Evolutionary conservation across 2,113 vertebrate species (phyloP), one percentile per base, ranked within the genome.

Genomic region (Callithrix jacchus): DNA sequence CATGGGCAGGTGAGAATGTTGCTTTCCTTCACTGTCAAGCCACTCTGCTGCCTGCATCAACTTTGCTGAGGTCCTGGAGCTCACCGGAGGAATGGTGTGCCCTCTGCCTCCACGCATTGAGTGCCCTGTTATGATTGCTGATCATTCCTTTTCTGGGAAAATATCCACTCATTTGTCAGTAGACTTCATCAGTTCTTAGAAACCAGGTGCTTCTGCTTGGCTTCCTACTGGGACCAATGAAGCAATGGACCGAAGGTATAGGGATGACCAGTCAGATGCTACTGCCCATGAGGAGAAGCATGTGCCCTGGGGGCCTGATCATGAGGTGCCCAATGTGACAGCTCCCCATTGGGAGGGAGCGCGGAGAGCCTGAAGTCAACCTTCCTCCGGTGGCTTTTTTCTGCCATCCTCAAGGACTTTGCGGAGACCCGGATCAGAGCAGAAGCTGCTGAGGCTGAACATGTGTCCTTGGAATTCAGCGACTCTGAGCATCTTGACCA

Each of bases 141-240:
- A 42, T 12, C 17, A 25, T 37, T 40, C 6, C 42, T 30, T n/a
- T n/a, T 54, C 25, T 1, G 37, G 45, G n/a, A 52, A 30, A 66
- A 17, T 20, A 45, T 3, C 5, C 42, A 8, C 3, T 8, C 0
- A 2, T 27, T 66, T 74, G 70, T 85, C 91, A 77, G 77, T 17
- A 85, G 56, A 42, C 25, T 1, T 18, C 76, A 5, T n/a, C 52
- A 6, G n/a, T 40, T 49, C 52, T 17, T 16, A 11, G 42, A 35
- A 68, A 84, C 35, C 95, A 94, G 91, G 77, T 89, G 93, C 73
- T 74, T 94, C 93, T 89, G 83, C 71, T 85, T 13, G 16, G 79
- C 85, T 64, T 64, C 96, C 94, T 91, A 0, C 91, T 87, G 97
- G 79, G 96, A 10, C 91, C 42, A 91, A 42, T 40, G 93, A 97